A percentile compares a stretch with the other conserved stretches of the same genome.
These are phyloP conservation scores for Xerus rutilus DNA, from an alignment of 2,797 vertebrate species.

Conservation along the genomic window DNA sequence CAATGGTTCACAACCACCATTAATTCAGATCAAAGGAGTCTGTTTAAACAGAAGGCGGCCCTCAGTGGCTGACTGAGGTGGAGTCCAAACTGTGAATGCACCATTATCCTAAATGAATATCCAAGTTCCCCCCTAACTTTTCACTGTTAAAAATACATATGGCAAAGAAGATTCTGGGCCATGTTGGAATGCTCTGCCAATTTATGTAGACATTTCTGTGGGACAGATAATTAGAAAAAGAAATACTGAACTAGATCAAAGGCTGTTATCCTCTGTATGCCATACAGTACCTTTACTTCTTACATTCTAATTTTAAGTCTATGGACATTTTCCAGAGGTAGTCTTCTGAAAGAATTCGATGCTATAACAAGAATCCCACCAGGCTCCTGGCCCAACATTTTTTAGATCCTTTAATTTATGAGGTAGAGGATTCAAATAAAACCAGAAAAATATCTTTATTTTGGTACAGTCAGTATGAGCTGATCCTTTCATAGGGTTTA, in stretches of 20 bases:
- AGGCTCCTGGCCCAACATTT: conserved; percentile 32
- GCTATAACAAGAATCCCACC: neutral
- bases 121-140: neutral
- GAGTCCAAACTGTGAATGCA: neutral
- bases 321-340: conserved; percentile 48
- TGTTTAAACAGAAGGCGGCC: neutral
- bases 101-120: neutral
- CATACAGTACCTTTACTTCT: neutral
- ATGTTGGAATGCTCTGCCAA: neutral
- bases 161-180: neutral
- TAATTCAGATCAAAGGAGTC: neutral
- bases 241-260: conserved; percentile 38
- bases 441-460: conserved; percentile 6
- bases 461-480: neutral
- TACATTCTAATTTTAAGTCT: conserved; percentile 35
- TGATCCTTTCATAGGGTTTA: neutral
- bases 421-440: conserved; percentile 29
- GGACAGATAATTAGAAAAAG: conserved; percentile 24
- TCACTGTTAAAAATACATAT: neutral
- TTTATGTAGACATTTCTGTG: neutral
- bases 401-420: conserved; percentile 35
- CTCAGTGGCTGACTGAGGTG: neutral
- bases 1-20: neutral
- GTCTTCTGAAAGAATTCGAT: conserved; percentile 31
- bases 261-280: neutral